A percentile compares a stretch with the other conserved stretches of the same genome.
phyloP scores from a whole-genome alignment of 2,113 vertebrate species.

The Nestor notabilis region DNA sequence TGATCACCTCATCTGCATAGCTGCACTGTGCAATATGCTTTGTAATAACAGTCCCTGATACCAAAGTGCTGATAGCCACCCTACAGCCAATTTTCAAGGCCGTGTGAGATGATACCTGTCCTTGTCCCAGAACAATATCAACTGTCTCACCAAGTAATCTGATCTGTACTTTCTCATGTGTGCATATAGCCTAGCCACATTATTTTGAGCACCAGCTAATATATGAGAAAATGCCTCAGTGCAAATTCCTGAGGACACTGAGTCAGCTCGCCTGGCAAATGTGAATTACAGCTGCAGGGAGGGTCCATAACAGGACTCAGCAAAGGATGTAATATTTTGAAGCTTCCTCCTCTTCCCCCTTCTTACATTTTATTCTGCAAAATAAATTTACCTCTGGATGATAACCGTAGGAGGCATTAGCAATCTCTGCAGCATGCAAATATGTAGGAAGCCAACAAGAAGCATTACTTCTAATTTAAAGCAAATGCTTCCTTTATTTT shows the following conservation, averaged over 20 bases:
- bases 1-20: not conserved
- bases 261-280: not conserved
- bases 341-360: not conserved
- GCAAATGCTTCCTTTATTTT: not conserved
- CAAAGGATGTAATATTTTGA: not conserved
- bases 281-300: not conserved
- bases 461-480: not conserved
- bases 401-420: not conserved
- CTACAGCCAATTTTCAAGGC: not conserved
- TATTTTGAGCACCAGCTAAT: not conserved
- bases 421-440: not conserved
- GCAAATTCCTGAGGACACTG: not conserved
- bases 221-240: not conserved
- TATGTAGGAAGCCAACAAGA: not conserved
- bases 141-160: not conserved
- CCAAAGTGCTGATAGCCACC: not conserved
- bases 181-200: not conserved
- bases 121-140: not conserved
- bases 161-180: not conserved
- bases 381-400: not conserved
- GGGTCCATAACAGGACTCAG: not conserved
- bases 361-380: not conserved
- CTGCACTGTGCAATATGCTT: not conserved
- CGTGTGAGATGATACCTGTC: not conserved
- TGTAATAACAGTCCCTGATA: not conserved